Base-by-base conservation (phyloP, 2,888 invertebrate species). In the Acanthosepion pharaonis region DNA sequence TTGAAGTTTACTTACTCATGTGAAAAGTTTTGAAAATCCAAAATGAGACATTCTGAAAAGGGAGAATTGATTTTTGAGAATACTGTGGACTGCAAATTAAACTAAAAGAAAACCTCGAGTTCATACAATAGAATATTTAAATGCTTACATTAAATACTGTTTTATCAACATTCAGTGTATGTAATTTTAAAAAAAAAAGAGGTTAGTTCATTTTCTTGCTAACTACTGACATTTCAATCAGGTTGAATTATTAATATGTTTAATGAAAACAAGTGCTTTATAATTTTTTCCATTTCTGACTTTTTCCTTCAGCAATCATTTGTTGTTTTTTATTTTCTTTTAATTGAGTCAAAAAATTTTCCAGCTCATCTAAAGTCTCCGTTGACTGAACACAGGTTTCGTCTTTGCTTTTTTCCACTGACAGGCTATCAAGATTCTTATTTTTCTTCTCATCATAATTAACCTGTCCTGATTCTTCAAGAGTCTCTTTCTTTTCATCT, bases 261-360 rank as follows among this genome's bases (percentile, higher is more conserved):
- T 78, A n/a, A 78, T n/a, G 20, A 33, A 78, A 78, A 78, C 20
- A 5, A 55, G 15, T 59, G 20, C 20, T 94, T 42, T 59, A 94
- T 42, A 64, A 0, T 94, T 94, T 94, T 48, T 55, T 94, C 64
- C 55, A 94, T 25, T 94, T 94, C 51, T 11, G 42, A 91, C 95
- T 64, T 64, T 95, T 96, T 11, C 96, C 96, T 55, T 95, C 95
- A 3, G 95, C 95, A 55, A 95, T 95, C 95, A 95, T 94, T 94
- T 95, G 95, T 78, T 96, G 95, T 94, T 95, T 96, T 92, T 96
- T 96, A 91, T 95, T 95, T 91, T 96, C 94, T 94, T 96, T 96
- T 25, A 96, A 94, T 23, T 95, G 94, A n/a, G 64, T 94, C 92
- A 95, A 92, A 78, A 95, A 95, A 59, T 91, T 94, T 78, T 95